phyloP scores from a whole-genome alignment of 2,888 invertebrate species.

The Chymomyza procnemis region DNA sequence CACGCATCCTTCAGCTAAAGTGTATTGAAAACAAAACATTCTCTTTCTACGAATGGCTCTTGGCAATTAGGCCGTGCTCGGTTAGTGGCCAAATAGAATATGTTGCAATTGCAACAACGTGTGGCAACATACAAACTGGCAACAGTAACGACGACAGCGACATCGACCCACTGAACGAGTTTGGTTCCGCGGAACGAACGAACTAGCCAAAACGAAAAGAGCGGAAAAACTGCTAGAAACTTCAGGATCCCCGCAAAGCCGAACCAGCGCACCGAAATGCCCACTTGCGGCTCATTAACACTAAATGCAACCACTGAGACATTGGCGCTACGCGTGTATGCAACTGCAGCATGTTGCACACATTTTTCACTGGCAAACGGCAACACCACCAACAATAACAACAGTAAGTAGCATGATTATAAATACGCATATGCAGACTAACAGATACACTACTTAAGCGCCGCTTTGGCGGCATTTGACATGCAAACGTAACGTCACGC shows the following conservation, averaged over 20 bases:
- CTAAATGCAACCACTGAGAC: background rate
- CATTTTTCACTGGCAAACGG: conserved; percentile 58
- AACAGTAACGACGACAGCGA: conserved; percentile 9
- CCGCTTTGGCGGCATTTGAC: too few species aligned
- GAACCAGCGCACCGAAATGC: conserved; percentile 4
- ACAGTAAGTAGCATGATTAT: too few species aligned
- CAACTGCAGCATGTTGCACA: conserved; percentile 34
- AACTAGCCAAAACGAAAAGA: background rate
- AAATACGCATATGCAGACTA: too few species aligned
- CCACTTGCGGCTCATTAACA: conserved; percentile 40
- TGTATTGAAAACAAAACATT: conserved; percentile 26
- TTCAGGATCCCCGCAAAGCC: background rate
- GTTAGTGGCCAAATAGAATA: conserved; percentile 28
- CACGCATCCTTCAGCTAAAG: too few species aligned
- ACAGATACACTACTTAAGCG: too few species aligned
- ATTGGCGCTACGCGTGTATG: background rate
- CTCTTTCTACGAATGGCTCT: conserved; percentile 28
- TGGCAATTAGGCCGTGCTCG: conserved; percentile 38
- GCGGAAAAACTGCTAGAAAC: conserved; percentile 1
- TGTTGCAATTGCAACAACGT: conserved; percentile 53
- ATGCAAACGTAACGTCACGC: too few species aligned
- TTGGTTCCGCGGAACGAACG: conserved; percentile 67
- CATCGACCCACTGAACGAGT: conserved; percentile 50
- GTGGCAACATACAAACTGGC: conserved; percentile 13
- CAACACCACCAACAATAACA: conserved; percentile 42